These are phyloP conservation scores for Oscarella lobularis DNA, from an alignment of 37 sponge, comb jelly and placozoan genomes.

Conservation along the genomic window DNA sequence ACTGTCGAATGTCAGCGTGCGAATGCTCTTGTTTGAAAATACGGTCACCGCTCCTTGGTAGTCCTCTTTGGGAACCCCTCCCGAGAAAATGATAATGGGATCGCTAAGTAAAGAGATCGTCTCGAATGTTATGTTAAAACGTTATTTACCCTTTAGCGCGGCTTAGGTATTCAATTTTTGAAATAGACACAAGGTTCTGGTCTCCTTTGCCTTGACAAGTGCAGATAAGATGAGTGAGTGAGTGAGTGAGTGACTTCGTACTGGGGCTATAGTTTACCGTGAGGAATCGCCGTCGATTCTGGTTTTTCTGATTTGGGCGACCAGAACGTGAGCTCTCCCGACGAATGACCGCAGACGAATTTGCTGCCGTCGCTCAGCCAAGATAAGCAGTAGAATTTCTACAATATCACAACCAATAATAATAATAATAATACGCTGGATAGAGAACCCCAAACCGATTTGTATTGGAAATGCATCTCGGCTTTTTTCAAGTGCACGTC, in stretches of 20 bases:
- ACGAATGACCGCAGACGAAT: background rate
- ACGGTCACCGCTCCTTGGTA: background rate
- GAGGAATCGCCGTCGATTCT: background rate
- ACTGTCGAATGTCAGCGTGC: background rate
- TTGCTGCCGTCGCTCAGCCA: constrained; percentile 1
- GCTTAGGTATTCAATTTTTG: background rate
- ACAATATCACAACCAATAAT: background rate
- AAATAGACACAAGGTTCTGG: background rate
- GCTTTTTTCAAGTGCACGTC: background rate
- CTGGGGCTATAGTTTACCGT: too few relatives aligned
- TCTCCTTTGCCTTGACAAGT: too few relatives aligned
- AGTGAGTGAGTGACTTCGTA: too few relatives aligned
- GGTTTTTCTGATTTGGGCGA: background rate
- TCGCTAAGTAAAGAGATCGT: background rate
- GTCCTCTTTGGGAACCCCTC: background rate
- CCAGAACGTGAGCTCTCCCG: background rate
- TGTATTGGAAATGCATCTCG: background rate
- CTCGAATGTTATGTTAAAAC: background rate
- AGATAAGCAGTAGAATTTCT: background rate
- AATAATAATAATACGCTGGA: background rate
- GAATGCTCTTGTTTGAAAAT: background rate
- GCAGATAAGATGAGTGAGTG: too few relatives aligned
- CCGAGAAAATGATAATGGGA: background rate
- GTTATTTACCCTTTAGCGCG: background rate
- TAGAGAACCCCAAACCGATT: background rate